These are phyloP conservation scores for Aythya baeri DNA, from an alignment of 2,113 vertebrate species.

Conservation along the genomic window DNA sequence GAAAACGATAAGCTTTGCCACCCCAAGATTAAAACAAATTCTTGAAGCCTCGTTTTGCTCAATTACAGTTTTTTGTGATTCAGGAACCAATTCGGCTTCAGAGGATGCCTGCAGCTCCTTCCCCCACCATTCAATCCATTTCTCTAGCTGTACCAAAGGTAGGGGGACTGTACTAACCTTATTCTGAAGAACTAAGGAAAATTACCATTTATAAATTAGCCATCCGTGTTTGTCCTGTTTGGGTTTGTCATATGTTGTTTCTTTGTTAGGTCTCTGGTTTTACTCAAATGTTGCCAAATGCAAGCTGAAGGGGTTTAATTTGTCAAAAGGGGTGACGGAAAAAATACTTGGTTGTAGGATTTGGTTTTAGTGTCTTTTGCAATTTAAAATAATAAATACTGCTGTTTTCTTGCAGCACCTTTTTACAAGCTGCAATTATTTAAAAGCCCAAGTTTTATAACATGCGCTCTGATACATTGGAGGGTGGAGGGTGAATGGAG, in stretches of 20 bases:
- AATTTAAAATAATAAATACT: neutral
- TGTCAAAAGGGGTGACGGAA: neutral
- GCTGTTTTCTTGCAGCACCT: neutral
- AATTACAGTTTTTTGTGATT: constrained; percentile 69
- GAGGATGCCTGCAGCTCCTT: constrained; percentile 78
- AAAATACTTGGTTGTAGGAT: neutral
- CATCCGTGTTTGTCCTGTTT: constrained; percentile 34
- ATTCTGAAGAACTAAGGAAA: constrained; percentile 24
- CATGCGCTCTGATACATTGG: neutral
- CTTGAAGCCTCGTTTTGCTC: constrained; percentile 58
- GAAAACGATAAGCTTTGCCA: constrained; percentile 13
- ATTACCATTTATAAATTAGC: neutral
- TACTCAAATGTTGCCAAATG: neutral
- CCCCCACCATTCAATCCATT: constrained; percentile 83
- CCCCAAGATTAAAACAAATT: constrained; percentile 43
- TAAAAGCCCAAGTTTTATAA: neutral
- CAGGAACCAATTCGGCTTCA: constrained; percentile 85
- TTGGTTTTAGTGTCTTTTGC: neutral
- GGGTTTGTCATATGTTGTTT: constrained; percentile 28
- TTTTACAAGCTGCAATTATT: neutral
- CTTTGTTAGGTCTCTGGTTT: constrained; percentile 35
- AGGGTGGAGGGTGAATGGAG: neutral
- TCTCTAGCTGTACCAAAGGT: constrained; percentile 89
- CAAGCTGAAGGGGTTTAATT: neutral
- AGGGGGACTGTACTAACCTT: constrained; percentile 62